Percentiles rank a stretch among this genome's conserved stretches.
Conservation (phyloP, 2,797 vertebrate species). For the Distichodus sexfasciatus region DNA sequence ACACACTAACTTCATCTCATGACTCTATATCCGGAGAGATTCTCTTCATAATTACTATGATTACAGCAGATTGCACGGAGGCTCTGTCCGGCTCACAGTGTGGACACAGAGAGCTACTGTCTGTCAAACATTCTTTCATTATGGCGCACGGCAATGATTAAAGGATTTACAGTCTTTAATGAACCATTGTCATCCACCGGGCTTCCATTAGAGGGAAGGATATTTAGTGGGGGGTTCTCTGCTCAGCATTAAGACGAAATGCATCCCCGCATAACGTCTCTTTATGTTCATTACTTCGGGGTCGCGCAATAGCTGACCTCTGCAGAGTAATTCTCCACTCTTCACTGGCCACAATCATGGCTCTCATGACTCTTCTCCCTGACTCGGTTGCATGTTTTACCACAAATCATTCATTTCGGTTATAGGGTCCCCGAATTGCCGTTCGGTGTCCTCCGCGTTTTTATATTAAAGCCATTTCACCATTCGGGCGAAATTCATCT, state of each 20-base stretch:
- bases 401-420: neutral
- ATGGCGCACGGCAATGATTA: conserved; percentile 20
- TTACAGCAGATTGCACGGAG: conserved; percentile 45
- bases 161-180: conserved; percentile 26
- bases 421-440: neutral
- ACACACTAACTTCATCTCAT: neutral
- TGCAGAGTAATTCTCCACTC: neutral
- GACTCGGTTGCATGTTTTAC: conserved; percentile 9
- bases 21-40: conserved; percentile 39
- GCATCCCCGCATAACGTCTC: too few relatives aligned
- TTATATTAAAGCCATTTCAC: neutral
- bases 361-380: neutral
- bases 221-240: conserved; percentile 6
- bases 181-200: conserved; percentile 20
- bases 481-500: neutral
- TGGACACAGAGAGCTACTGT: conserved; percentile 38
- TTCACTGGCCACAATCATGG: neutral
- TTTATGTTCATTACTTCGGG: neutral
- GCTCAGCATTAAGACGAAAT: neutral
- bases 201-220: neutral
- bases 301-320: neutral
- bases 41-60: conserved; percentile 51
- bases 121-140: conserved; percentile 45
- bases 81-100: conserved; percentile 34
- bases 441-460: neutral